phyloP scores from a whole-genome alignment of 2,797 vertebrate genomes.

The Lindbergichthys nudifrons region DNA sequence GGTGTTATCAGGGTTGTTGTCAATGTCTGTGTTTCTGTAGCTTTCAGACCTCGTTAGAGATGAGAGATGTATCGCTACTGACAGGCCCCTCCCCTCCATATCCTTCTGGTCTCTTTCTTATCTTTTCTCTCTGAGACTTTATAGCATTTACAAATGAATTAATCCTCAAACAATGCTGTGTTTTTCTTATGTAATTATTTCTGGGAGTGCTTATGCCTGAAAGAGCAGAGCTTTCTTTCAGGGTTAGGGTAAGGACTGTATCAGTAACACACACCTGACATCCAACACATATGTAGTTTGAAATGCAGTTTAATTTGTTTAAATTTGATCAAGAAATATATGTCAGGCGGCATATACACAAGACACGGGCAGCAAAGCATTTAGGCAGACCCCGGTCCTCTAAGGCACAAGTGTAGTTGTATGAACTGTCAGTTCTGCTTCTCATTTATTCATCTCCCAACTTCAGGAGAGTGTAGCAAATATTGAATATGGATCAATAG shows the following conservation, averaged over 20 bases:
- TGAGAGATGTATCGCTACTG: constrained; percentile 81
- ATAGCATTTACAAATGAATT: constrained; percentile 38
- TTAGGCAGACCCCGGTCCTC: constrained; percentile 50
- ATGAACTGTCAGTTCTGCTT: constrained; percentile 74
- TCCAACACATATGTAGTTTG: constrained; percentile 4
- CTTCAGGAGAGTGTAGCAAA: constrained; percentile 79
- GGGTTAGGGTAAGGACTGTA: neutral
- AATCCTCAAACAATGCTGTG: constrained; percentile 17
- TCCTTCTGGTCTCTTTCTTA: constrained; percentile 48
- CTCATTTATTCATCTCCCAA: constrained; percentile 81
- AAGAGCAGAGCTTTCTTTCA: too few relatives aligned
- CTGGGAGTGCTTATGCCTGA: neutral
- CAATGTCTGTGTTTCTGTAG: constrained; percentile 80
- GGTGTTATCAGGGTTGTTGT: constrained; percentile 73
- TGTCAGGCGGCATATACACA: constrained; percentile 31
- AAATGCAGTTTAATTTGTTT: neutral
- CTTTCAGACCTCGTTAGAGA: constrained; percentile 84
- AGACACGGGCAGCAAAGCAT: constrained; percentile 36
- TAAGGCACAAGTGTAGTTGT: constrained; percentile 47
- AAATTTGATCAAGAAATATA: constrained; percentile 18
- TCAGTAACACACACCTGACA: constrained; percentile 1
- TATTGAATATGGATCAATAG: constrained; percentile 85
- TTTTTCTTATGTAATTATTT: constrained; percentile 14
- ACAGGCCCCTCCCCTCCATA: constrained; percentile 67
- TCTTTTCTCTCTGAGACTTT: constrained; percentile 33